phyloP scores from a whole-genome alignment of 2,797 vertebrate species.

The Tamandua tetradactyla region DNA sequence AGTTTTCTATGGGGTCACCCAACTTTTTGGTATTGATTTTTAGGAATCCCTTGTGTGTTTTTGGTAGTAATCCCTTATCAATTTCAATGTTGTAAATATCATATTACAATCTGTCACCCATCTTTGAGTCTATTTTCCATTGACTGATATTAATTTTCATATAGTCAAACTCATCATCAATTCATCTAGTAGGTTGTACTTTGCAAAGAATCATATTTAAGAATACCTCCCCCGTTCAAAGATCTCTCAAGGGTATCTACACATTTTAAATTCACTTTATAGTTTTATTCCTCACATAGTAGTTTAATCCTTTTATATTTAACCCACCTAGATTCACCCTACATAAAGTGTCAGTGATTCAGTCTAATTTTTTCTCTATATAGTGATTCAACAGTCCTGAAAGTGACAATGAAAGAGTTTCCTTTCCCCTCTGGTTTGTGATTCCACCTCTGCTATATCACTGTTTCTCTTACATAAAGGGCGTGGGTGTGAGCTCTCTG shows the following conservation, averaged over 20 bases:
- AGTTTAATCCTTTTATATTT: neutral
- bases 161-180: no score
- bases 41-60: neutral
- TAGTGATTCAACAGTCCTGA: neutral
- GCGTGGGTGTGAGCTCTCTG: neutral
- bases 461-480: no score
- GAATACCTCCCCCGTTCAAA: neutral
- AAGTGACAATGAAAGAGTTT: accelerated
- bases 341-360: neutral
- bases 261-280: neutral
- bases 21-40: accelerated
- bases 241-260: neutral
- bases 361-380: neutral
- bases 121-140: neutral
- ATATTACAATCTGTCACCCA: accelerated
- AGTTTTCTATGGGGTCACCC: accelerated
- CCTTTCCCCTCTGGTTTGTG: neutral
- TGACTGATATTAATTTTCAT: accelerated
- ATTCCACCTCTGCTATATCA: no score
- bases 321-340: neutral
- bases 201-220: neutral
- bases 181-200: accelerated
- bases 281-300: neutral
- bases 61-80: no score
- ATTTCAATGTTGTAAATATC: accelerated